These are phyloP conservation scores for Chloebia gouldiae DNA, from an alignment of 2,113 vertebrate species.

Conservation along the genomic window DNA sequence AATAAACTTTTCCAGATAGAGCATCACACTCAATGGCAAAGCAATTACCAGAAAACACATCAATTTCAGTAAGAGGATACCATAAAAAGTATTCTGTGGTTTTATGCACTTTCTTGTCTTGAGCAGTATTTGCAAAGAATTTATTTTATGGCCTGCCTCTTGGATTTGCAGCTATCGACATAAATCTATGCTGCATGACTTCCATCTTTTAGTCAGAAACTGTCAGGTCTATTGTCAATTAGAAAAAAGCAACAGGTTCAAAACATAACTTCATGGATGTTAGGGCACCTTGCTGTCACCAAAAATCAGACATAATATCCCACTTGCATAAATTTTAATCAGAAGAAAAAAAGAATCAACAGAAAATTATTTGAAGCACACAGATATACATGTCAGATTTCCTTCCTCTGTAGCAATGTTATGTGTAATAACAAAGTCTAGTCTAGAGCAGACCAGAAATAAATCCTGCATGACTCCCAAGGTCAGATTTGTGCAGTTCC, in stretches of 20 bases:
- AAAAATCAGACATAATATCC: not conserved
- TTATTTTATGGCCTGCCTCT: not conserved
- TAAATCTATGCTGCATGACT: not conserved
- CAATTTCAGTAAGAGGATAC: not conserved
- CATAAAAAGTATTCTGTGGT: not conserved
- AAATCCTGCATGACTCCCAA: not conserved
- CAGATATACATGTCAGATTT: not conserved
- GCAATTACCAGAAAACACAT: not conserved
- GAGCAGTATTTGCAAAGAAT: not conserved
- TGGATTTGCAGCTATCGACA: not conserved
- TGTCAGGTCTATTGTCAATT: not conserved
- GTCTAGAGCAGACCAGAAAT: not conserved
- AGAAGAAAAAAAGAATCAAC: not conserved
- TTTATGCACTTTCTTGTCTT: not conserved
- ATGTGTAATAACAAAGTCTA: not conserved
- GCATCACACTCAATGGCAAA: not conserved
- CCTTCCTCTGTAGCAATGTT: not conserved
- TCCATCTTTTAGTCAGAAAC: not conserved
- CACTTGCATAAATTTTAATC: not conserved
- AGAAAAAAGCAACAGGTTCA: not conserved
- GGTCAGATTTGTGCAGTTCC: not conserved
- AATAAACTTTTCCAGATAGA: not conserved
- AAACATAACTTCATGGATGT: not conserved
- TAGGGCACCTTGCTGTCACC: not conserved
- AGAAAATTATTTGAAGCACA: not conserved